Percentiles rank a stretch among this genome's conserved stretches.
Conservation (phyloP, 1,140 invertebrate genomes). For the Caenorhabditis briggsae region DNA sequence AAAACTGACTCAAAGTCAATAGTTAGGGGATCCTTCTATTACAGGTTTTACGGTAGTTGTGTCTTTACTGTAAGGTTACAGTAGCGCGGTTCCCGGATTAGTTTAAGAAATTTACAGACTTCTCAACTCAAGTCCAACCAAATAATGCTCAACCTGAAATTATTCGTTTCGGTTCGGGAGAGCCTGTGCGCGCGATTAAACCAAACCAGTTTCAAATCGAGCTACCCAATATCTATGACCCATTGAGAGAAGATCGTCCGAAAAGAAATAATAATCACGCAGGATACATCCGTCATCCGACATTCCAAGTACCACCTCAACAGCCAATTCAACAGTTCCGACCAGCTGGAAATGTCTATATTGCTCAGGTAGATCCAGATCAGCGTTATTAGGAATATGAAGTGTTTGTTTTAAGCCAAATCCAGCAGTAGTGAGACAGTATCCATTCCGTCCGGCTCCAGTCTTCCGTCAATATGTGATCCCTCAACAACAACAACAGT, state of each 20-base stretch:
- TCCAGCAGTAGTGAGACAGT: conserved; percentile 1
- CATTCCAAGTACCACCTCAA: conserved; percentile 19
- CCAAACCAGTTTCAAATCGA: conserved; percentile 39
- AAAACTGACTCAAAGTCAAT: too few relatives aligned
- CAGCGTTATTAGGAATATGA: not conserved
- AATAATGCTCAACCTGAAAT: not conserved
- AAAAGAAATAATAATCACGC: conserved; percentile 49
- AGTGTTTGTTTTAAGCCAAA: conserved; percentile 28
- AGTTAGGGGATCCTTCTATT: too few relatives aligned
- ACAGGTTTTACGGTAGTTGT: too few relatives aligned
- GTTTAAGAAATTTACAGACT: not conserved
- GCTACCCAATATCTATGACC: conserved; percentile 29
- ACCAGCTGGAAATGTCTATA: conserved; percentile 34
- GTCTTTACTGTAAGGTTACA: not conserved
- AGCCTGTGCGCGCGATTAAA: conserved; percentile 43
- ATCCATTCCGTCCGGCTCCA: conserved; percentile 34
- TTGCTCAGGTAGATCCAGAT: conserved; percentile 2
- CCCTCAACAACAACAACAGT: conserved; percentile 6
- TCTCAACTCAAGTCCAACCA: not conserved
- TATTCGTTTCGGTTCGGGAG: conserved; percentile 27
- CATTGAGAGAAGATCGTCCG: conserved; percentile 22
- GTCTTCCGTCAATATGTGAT: conserved; percentile 12
- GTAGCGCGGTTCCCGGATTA: not conserved
- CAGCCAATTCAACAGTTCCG: conserved; percentile 17
- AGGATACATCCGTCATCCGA: conserved; percentile 42